Conservation (phyloP, 2,888 invertebrate species). For the Hartigia nigra region DNA sequence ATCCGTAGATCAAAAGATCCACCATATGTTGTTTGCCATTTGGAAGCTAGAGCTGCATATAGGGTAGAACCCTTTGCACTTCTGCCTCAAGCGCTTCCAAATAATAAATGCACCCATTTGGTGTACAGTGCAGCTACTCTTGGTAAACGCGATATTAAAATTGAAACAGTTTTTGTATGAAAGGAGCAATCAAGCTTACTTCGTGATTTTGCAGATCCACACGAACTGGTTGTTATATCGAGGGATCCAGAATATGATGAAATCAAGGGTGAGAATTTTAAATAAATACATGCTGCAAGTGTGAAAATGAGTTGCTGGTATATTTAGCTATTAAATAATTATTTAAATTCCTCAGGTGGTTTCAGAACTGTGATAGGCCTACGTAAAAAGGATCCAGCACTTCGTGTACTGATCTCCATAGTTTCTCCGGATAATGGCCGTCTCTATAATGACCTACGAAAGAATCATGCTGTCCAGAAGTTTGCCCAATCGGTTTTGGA, state of each 20-base stretch:
- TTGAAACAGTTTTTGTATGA: not conserved
- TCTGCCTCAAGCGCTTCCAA: conserved; percentile 73
- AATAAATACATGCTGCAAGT: not conserved
- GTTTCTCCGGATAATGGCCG: conserved; percentile 70
- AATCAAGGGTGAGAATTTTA: conserved; percentile 71
- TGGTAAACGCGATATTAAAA: conserved; percentile 37
- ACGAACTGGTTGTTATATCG: conserved; percentile 72
- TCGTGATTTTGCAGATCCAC: conserved; percentile 68
- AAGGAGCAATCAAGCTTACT: not conserved
- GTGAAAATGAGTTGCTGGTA: not conserved
- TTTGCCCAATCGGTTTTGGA: conserved; percentile 75
- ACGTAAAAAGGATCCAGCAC: conserved; percentile 74
- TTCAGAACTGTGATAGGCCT: conserved; percentile 78
- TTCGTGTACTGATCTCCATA: conserved; percentile 79
- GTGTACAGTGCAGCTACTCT: conserved; percentile 80
- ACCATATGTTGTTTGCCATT: conserved; percentile 73
- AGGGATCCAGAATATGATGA: conserved; percentile 78
- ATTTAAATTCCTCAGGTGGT: conserved; percentile 69
- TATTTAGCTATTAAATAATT: not conserved
- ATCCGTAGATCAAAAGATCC: conserved; percentile 46
- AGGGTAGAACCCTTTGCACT: conserved; percentile 76
- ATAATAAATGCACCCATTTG: conserved; percentile 78
- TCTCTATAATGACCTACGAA: conserved; percentile 72
- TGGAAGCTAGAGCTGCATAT: conserved; percentile 76
- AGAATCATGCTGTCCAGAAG: conserved; percentile 67